Conservation (phyloP, 2,797 vertebrate genomes). For the Sebastes hopkinsi region DNA sequence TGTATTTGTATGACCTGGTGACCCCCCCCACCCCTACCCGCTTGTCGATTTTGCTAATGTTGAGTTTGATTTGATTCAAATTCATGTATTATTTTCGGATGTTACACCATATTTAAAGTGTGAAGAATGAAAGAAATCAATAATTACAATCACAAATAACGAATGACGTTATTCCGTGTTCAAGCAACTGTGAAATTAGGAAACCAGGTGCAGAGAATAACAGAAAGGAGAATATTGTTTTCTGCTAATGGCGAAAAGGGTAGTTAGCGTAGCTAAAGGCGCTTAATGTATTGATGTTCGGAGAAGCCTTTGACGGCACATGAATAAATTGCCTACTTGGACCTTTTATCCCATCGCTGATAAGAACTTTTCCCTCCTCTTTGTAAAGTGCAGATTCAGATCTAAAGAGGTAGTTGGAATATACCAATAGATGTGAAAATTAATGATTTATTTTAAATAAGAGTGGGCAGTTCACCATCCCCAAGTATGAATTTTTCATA, state of each 20-base stretch:
- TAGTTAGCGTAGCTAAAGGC: not conserved
- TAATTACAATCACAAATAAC: not conserved
- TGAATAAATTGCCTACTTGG: not conserved
- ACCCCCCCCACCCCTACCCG: not conserved
- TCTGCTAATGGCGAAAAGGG: not conserved
- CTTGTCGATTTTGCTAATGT: not conserved
- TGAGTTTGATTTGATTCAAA: constrained; percentile 21
- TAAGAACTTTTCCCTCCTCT: not conserved
- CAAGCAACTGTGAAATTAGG: constrained; percentile 5
- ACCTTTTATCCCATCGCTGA: constrained; percentile 9
- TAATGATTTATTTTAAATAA: constrained; percentile 29
- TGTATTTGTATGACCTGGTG: constrained; percentile 1
- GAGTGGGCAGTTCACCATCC: constrained; percentile 10
- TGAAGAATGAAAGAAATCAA: not conserved
- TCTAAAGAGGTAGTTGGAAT: constrained; percentile 17
- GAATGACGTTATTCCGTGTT: not conserved
- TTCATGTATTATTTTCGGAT: not conserved
- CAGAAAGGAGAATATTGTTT: not conserved
- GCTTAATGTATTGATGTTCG: not conserved
- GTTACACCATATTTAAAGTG: not conserved
- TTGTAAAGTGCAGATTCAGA: constrained; percentile 22
- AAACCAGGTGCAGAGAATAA: not conserved
- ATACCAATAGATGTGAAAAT: constrained; percentile 24
- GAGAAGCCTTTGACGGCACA: not conserved
- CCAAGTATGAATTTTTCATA: constrained; percentile 42